phyloP scores from a whole-genome alignment of 1,140 invertebrate species.

The Phthorimaea operculella region DNA sequence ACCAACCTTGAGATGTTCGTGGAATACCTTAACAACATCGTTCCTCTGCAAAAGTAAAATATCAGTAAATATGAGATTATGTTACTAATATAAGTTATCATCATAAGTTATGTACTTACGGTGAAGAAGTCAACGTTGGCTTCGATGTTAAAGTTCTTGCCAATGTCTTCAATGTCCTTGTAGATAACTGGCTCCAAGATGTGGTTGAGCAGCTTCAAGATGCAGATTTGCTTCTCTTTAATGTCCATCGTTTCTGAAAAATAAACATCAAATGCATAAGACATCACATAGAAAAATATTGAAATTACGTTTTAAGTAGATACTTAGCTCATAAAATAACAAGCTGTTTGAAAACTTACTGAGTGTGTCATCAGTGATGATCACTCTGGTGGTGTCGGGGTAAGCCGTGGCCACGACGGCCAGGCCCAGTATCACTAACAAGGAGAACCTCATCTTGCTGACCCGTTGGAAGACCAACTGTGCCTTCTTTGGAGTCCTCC shows the following conservation, averaged over 20 bases:
- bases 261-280: conserved; percentile 37
- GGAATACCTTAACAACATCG: conserved; percentile 70
- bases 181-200: conserved; percentile 68
- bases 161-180: conserved; percentile 61
- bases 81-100: too few species aligned
- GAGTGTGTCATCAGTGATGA: conserved; percentile 23
- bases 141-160: conserved; percentile 68
- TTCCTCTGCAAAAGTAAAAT: conserved; percentile 59
- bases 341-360: conserved; percentile 21
- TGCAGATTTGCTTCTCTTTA: conserved; percentile 66
- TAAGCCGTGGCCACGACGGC: conserved; percentile 35
- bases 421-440: conserved; percentile 35
- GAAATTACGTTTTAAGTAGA: background rate
- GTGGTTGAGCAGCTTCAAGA: conserved; percentile 73
- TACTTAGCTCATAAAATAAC: background rate
- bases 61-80: conserved; percentile 4
- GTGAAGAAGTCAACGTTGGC: conserved; percentile 57
- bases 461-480: conserved; percentile 33
- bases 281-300: background rate
- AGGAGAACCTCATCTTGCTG: conserved; percentile 38
- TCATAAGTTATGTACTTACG: conserved; percentile 29
- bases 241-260: conserved; percentile 60
- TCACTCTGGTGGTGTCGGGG: conserved; percentile 11
- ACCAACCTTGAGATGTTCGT: conserved; percentile 67
- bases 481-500: conserved; percentile 10